These are phyloP conservation scores for Ardeotis arabs DNA, from an alignment of 2,113 vertebrate species.

Conservation along the genomic window DNA sequence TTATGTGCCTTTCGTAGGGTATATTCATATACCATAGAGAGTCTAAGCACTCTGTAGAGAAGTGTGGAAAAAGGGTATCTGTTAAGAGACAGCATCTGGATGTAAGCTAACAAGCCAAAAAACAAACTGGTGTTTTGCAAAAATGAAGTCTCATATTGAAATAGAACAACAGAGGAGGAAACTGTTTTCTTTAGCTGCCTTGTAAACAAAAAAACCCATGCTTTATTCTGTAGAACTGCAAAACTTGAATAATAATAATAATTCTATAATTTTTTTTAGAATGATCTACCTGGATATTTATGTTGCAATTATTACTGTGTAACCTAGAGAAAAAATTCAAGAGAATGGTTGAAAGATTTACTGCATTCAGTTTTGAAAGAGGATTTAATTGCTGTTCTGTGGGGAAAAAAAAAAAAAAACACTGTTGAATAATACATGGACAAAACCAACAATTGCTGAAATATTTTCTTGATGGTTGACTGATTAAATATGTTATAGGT, in stretches of 20 bases:
- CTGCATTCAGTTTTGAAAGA: not conserved
- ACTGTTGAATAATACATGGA: not conserved
- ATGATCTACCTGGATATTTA: not conserved
- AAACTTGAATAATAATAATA: not conserved
- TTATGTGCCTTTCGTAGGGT: not conserved
- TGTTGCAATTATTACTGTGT: not conserved
- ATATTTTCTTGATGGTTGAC: not conserved
- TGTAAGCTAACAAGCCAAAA: not conserved
- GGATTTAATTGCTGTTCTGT: not conserved
- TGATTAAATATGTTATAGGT: not conserved
- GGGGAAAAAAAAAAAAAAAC: not conserved
- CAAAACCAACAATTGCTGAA: not conserved
- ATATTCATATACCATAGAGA: not conserved
- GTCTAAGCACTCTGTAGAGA: not conserved
- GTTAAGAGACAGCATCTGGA: not conserved
- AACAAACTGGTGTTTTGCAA: not conserved
- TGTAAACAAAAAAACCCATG: not conserved
- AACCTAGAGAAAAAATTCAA: not conserved
- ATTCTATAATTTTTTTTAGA: not conserved
- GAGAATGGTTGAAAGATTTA: not conserved
- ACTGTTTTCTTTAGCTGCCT: not conserved
- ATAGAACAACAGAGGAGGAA: not conserved
- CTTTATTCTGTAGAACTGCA: not conserved
- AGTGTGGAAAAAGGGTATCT: not conserved
- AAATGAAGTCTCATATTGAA: not conserved